A percentile compares a stretch with the other conserved stretches of the same genome.
phyloP scores from a whole-genome alignment of 2,797 vertebrate species.

The Mus minutoides region DNA sequence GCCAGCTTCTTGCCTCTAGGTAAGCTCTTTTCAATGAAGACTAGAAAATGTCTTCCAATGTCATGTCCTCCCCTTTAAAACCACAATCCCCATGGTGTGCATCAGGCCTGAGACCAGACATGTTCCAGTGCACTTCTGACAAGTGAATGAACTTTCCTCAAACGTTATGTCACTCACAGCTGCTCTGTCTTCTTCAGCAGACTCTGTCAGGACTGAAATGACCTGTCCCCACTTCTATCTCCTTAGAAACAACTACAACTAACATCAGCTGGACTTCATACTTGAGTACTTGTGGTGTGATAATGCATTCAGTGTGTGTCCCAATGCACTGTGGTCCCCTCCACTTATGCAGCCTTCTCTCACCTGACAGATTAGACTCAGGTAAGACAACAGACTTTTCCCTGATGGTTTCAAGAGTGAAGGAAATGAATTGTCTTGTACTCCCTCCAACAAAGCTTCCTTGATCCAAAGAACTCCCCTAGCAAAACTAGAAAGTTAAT shows the following conservation, averaged over 20 bases:
- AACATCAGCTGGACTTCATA: not conserved
- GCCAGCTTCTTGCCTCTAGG: not conserved
- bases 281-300: not conserved
- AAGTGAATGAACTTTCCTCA: not conserved
- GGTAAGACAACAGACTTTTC: not conserved
- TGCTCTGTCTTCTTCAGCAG: not conserved
- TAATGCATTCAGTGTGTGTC: not conserved
- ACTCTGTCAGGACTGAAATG: not conserved
- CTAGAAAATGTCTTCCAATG: not conserved
- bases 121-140: not conserved
- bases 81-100: not conserved
- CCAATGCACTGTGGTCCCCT: not conserved
- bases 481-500: not conserved
- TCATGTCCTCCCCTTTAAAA: not conserved
- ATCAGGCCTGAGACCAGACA: not conserved
- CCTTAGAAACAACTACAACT: not conserved
- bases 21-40: not conserved
- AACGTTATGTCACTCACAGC: not conserved
- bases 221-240: rapidly evolving
- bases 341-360: not conserved
- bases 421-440: slow-evolving; percentile 24
- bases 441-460: not conserved
- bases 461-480: not conserved
- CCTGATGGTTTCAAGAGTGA: not conserved
- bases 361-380: not conserved